Conservation (phyloP, 2,888 invertebrate species). For the Tanypteryx hageni region DNA sequence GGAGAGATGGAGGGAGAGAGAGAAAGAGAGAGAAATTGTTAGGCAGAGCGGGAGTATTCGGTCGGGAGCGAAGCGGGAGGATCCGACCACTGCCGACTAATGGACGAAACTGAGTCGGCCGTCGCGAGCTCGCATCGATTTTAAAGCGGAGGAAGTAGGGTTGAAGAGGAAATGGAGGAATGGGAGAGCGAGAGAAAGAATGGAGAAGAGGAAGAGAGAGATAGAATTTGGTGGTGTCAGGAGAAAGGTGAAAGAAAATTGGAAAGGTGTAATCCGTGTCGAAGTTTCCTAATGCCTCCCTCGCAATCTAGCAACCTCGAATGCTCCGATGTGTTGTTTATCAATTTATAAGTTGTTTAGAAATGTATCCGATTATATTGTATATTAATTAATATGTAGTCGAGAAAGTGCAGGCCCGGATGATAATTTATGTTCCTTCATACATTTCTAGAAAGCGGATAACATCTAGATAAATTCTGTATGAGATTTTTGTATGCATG, state of each 20-base stretch:
- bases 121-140: conserved; percentile 43
- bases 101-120: conserved; percentile 56
- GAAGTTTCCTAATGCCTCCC: no score
- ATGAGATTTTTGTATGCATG: no score
- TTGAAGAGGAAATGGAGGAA: conserved; percentile 9
- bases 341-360: no score
- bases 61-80: conserved; percentile 27
- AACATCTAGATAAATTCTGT: no score
- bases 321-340: neutral
- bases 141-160: neutral
- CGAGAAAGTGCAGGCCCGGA: no score
- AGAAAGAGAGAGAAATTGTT: conserved; percentile 29
- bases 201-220: neutral
- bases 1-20: neutral
- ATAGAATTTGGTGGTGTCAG: neutral
- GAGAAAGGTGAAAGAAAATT: neutral
- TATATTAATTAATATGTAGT: no score
- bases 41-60: conserved; percentile 2
- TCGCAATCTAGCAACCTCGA: neutral
- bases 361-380: no score
- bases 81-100: conserved; percentile 60
- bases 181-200: neutral
- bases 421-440: no score
- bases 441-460: no score
- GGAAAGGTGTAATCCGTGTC: neutral